Evolutionary conservation across 1,140 invertebrate species (phyloP).

Genomic region (Dolichoris vasculosae): DNA sequence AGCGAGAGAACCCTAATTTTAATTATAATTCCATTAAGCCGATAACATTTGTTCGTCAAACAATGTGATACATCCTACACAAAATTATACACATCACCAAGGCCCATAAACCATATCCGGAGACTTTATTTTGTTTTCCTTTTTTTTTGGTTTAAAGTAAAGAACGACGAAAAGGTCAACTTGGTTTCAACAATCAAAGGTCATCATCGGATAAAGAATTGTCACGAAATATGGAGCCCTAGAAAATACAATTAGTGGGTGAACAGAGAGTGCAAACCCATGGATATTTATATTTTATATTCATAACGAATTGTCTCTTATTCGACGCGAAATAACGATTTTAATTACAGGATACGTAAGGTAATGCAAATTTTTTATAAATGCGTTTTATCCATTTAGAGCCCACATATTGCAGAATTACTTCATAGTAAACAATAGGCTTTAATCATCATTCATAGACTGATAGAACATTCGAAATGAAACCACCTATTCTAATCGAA

Average conservation of each 20-base stretch:
- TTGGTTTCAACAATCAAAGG: too few relatives aligned
- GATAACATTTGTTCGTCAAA: constrained; percentile 45
- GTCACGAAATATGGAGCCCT: neutral
- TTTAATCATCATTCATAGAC: too few relatives aligned
- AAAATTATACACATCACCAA: constrained; percentile 41
- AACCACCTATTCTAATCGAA: too few relatives aligned
- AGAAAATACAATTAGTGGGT: neutral
- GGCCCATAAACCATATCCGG: neutral
- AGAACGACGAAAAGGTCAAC: neutral
- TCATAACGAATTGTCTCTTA: neutral
- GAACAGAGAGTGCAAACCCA: neutral
- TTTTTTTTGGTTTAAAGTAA: neutral
- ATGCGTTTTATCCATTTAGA: too few relatives aligned
- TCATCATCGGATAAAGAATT: neutral
- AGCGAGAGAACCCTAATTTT: constrained; percentile 33
- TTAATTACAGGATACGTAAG: too few relatives aligned
- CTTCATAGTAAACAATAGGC: too few relatives aligned
- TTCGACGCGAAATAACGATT: neutral
- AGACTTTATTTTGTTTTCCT: neutral
- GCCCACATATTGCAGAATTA: too few relatives aligned
- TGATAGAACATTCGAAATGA: too few relatives aligned
- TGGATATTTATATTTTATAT: neutral
- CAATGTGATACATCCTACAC: constrained; percentile 9
- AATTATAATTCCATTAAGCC: constrained; percentile 51
- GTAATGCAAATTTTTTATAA: too few relatives aligned